Base-by-base conservation (phyloP, 2,888 invertebrate genomes). In the Stramonita haemastoma region DNA sequence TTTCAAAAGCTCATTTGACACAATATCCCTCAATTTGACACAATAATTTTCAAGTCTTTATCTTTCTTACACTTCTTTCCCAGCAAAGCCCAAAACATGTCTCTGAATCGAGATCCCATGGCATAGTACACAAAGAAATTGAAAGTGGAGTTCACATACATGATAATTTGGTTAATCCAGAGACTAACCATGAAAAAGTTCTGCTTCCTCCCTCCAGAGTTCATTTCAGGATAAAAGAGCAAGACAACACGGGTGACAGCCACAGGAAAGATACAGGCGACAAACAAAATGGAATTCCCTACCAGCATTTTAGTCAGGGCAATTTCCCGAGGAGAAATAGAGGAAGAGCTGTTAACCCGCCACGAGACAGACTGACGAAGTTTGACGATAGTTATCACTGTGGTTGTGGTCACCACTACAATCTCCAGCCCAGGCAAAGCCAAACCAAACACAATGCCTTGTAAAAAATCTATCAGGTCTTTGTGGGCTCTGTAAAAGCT, bases 51-150 rank as follows among this genome's bases (percentile, higher is more conserved):
- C 19, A 34, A 15, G 6, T 79, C 32, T 17, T 34, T 2, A 32
- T n/a, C 73, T 34, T 5, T 32, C 79, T 79, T 8, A 34, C 83
- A 22, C 57, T 36, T 85, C 34, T 46, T 85, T 4, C 84, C 57
- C 29, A 85, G 17, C 84, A 85, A 29, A n/a, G 57, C 46, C 84
- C 84, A 57, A 4, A 85, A 85, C 29, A 29, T 85, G 5, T 85
- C 29, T 57, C 84, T 85, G 84, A 57, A 85, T n/a, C 84, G 56
- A 57, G 84, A 85, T 15, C 84, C 84, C 84, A 85, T 85, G 57
- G 17, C 17, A 19, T 57, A 56, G 17, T 85, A 85, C n/a, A 85
- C 84, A 57, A 85, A 29, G 57, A 85, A n/a, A 57, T 85, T 85
- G 84, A 85, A 57, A 15, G 57, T 85, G 84, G 84, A 57, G 84